A percentile compares a stretch with the other conserved stretches of the same genome.
Conservation (phyloP, 2,888 invertebrate species). For the Amiota communis region DNA sequence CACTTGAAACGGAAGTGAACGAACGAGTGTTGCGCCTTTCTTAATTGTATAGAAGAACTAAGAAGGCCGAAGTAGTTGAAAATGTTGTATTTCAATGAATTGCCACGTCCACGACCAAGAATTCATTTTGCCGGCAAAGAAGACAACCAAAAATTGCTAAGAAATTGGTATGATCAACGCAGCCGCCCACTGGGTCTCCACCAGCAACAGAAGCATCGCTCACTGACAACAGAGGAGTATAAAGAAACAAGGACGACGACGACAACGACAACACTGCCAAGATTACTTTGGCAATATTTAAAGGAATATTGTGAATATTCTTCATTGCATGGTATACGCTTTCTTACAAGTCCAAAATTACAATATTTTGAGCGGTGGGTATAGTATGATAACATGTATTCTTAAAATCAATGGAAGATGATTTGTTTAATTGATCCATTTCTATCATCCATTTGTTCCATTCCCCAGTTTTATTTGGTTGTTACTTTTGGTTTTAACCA, state of each 20-base stretch:
- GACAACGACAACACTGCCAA: constrained; percentile 30
- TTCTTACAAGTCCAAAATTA: constrained; percentile 62
- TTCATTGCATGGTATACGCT: constrained; percentile 67
- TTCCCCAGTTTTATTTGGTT: constrained; percentile 63
- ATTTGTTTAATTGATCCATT: too few species aligned
- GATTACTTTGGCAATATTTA: constrained; percentile 42
- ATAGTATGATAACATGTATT: too few species aligned
- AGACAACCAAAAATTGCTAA: too few species aligned
- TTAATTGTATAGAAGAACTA: background rate
- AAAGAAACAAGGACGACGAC: background rate
- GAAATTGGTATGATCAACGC: background rate
- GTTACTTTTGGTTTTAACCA: constrained; percentile 59
- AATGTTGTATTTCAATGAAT: constrained; percentile 55
- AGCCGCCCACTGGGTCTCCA: background rate
- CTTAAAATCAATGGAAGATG: too few species aligned
- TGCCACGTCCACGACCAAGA: constrained; percentile 40
- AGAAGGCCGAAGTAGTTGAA: constrained; percentile 9
- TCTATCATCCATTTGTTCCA: background rate
- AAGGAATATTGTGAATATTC: constrained; percentile 61
- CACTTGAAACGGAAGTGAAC: constrained; percentile 13
- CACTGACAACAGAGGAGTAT: background rate
- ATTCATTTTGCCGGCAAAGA: too few species aligned
- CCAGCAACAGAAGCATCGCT: background rate
- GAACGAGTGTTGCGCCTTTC: background rate
- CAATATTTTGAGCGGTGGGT: constrained; percentile 63